These are phyloP conservation scores for Phengaris arion DNA, from an alignment of 2,888 invertebrate species.

Conservation along the genomic window DNA sequence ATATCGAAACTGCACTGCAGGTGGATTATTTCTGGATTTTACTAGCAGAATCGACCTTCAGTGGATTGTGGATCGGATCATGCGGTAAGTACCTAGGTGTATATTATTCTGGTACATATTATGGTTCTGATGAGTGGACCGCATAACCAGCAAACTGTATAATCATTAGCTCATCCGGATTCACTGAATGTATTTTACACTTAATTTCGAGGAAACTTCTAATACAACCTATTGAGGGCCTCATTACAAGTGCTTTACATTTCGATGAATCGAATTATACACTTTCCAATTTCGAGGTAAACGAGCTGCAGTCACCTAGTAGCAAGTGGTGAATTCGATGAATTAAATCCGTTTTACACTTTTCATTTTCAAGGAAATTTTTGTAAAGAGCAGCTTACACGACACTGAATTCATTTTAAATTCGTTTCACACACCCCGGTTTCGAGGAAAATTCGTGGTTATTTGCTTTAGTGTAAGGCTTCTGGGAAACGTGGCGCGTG, in stretches of 20 bases:
- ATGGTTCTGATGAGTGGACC: background rate
- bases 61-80: too few relatives aligned
- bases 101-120: background rate
- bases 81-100: too few relatives aligned
- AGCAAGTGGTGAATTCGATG: background rate
- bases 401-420: background rate
- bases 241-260: background rate
- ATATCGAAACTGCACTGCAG: too few relatives aligned
- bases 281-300: background rate
- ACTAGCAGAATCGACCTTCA: too few relatives aligned
- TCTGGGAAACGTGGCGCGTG: constrained; percentile 1
- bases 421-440: background rate
- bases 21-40: too few relatives aligned
- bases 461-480: constrained; percentile 2
- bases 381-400: background rate
- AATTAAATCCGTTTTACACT: background rate
- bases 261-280: too few relatives aligned
- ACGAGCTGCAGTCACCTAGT: background rate
- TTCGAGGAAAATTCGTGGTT: background rate
- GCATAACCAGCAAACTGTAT: background rate
- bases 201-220: too few relatives aligned
- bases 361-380: background rate
- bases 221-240: background rate
- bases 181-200: constrained; percentile 3
- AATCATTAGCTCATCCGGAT: constrained; percentile 14